phyloP scores from a whole-genome alignment of 2,797 vertebrate genomes.

The Amazonetta brasiliensis region DNA sequence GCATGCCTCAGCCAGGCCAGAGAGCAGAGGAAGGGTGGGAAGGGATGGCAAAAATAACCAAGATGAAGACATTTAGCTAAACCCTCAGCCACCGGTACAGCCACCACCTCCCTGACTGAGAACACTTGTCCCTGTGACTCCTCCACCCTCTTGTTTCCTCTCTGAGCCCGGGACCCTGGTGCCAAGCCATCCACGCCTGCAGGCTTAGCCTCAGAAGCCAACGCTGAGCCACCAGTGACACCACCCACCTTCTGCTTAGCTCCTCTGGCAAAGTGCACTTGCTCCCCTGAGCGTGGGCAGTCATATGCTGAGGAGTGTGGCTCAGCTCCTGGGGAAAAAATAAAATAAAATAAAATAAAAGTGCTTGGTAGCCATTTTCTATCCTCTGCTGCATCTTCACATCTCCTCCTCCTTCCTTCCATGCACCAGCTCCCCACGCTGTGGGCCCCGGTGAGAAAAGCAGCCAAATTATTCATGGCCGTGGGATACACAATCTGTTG shows the following conservation, averaged over 20 bases:
- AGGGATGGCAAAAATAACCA: background rate
- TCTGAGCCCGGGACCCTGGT: background rate
- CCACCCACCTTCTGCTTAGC: background rate
- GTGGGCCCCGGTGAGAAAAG: background rate
- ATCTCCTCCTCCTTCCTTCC: background rate
- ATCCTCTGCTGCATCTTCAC: background rate
- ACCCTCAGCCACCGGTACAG: background rate
- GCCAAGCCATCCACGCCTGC: background rate
- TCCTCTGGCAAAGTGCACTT: background rate
- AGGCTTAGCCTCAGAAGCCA: background rate
- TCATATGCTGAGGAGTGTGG: background rate
- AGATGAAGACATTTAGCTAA: background rate
- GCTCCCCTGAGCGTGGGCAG: background rate
- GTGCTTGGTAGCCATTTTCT: background rate
- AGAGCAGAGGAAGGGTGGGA: background rate
- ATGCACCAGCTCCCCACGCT: background rate
- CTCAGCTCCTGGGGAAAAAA: background rate
- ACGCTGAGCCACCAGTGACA: background rate
- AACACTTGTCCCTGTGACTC: background rate
- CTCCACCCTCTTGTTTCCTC: background rate
- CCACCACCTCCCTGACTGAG: background rate
- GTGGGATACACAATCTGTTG: background rate
- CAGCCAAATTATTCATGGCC: background rate
- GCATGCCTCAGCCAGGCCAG: background rate
- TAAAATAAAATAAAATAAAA: conserved; percentile 12